Base-by-base conservation (phyloP, 2,888 invertebrate species). In the Drymonia ruficornis region DNA sequence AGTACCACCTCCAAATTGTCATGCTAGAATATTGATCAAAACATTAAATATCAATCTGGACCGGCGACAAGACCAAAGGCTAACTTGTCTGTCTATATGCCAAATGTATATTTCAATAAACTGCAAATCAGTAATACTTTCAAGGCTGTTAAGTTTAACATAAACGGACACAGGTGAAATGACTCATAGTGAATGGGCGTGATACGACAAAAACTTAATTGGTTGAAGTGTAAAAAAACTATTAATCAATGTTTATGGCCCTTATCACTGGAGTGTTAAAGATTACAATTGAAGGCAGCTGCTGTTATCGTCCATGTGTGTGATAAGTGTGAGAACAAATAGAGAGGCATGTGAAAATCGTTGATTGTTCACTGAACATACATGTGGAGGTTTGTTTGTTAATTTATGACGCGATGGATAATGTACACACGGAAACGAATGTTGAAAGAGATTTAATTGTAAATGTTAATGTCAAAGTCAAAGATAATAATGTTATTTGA, bases 261-360 rank as follows among this genome's bases (percentile, higher is more conserved):
- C 60, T 64, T 73, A 72, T 66, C 67, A 45, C 52, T 47, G 6
- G 63, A 51, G 54, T 59, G 51, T 55, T 63, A 71, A 63, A 65
- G 64, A 70, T 70, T 63, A 68, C 59, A 57, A 64, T 66, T 52
- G 58, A 53, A 50, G 56, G 56, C 55, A 56, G 55, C 60, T 67
- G 65, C 58, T 63, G 44, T 61, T 70, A 62, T 64, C 66, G 61
- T 56, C 69, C 66, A 61, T 72, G 73, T 72, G 69, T 65, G 65
- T 65, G 74, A 77, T 76, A 76, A 76, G 62, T 80, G 78, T 83
- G 83, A 64, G 82, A 85, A 81, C 57, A 77, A 74, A 80, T 63
- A 68, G 63, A 74, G 66, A 52, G 52, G 65, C 76, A 79, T 78
- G 80, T 70, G 81, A 81, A 81, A 67, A 75, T 68, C 43, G 16